A percentile compares a stretch with the other conserved stretches of the same genome.
Conservation (phyloP, 2,113 vertebrate genomes). For the Ibidorhyncha struthersii region DNA sequence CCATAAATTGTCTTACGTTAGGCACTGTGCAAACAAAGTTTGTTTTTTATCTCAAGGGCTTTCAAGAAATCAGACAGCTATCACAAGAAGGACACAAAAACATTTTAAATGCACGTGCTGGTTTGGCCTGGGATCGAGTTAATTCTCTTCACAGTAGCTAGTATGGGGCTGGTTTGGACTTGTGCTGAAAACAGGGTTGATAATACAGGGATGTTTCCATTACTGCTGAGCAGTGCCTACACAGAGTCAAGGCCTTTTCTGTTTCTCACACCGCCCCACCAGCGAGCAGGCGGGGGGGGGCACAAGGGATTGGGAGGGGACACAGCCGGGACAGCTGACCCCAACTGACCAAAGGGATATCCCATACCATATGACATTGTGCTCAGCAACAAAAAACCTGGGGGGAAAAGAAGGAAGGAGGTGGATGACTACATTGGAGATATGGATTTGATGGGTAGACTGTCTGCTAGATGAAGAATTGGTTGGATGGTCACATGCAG, state of each 20-base stretch:
- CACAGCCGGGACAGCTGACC: neutral
- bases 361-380: accelerated
- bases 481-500: neutral
- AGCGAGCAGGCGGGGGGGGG: neutral
- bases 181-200: neutral
- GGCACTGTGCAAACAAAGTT: neutral
- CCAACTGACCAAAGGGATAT: neutral
- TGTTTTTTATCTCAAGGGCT: neutral
- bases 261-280: neutral
- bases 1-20: too few relatives aligned
- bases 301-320: neutral
- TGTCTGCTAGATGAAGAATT: neutral
- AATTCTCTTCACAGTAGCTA: neutral
- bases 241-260: neutral
- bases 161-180: neutral
- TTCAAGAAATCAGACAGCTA: neutral
- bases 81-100: neutral
- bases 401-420: neutral
- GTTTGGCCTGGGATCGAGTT: neutral
- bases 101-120: neutral
- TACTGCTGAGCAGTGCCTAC: too few relatives aligned
- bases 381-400: neutral
- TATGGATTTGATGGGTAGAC: neutral
- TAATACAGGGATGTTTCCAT: accelerated
- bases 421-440: neutral